phyloP scores from a whole-genome alignment of 1,140 invertebrate genomes.

The Drosophila sp. region DNA sequence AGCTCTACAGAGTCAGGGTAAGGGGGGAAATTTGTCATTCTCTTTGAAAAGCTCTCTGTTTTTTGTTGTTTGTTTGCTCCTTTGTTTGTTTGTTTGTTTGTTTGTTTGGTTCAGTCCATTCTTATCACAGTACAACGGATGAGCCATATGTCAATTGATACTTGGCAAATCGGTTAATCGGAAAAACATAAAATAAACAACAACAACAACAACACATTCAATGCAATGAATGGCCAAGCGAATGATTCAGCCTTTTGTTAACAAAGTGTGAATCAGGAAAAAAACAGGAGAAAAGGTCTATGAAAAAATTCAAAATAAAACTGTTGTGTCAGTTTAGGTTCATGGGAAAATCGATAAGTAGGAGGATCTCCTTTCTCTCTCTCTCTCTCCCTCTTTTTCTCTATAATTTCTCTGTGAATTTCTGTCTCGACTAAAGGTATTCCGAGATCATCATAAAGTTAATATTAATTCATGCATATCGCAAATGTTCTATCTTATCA shows the following conservation, averaged over 20 bases:
- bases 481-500: slow-evolving; percentile 1
- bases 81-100: neutral
- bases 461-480: neutral
- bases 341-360: no score
- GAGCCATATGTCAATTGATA: neutral
- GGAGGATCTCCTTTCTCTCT: no score
- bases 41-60: neutral
- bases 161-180: neutral
- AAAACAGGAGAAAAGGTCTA: neutral
- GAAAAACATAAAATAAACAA: neutral
- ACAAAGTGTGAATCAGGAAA: neutral
- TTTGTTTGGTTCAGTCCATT: neutral
- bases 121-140: neutral
- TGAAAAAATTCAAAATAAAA: neutral
- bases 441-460: neutral
- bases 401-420: neutral
- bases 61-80: neutral
- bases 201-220: no score
- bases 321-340: no score
- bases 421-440: neutral
- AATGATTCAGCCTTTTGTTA: neutral
- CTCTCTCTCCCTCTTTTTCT: no score
- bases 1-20: no score
- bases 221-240: no score
- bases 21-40: no score